Base-by-base conservation (phyloP, 1,140 invertebrate species). In the Drosophila teissieri region DNA sequence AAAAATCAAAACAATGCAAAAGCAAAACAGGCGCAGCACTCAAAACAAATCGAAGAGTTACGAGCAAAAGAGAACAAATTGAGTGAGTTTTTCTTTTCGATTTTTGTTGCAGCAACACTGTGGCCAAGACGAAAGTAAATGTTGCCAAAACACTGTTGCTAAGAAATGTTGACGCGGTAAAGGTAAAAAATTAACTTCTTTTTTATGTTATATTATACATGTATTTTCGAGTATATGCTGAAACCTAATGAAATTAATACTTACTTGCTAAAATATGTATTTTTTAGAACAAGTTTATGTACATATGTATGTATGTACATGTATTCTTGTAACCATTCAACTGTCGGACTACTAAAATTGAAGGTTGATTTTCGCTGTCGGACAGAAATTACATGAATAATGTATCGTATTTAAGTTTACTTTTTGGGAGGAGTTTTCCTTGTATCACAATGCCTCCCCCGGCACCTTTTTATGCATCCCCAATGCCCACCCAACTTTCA, bases 11-110 rank as follows among this genome's bases (percentile, higher is more conserved):
- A 58, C 34, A 44, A 4, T 39, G 31, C 37, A 48, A 42, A 60
- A 14, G 27, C 67, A 61, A 46, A 51, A 34, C 48, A 15, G 22
- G 24, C n/a, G 46, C 48, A 57, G 57, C 58, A 82, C 81, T 86
- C 77, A 84, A 77, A 84, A 80, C 81, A 84, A 84, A 73, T 45
- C 61, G 54, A 80, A 73, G 48, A 79, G 27, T 22, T 15, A 19
- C 4, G 44, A 40, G 45, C 4, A 27, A 24, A 11, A 11, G 10
- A 27, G 19, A 22, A 48, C 22, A 31, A 17, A 51, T 3, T 27
- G 27, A 31, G 14, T 52, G 2, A 24, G n/a, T 37, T 15, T 17
- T 51, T 22, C 4, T n/a, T 22, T 49, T 11, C 34, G 4, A 7
- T 15, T 24, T 49, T 17, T 39, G 42, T 40, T 60, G 31, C 39